Evolutionary conservation across 2,113 vertebrate species (phyloP).

Genomic region (Erythrolamprus reginae): DNA sequence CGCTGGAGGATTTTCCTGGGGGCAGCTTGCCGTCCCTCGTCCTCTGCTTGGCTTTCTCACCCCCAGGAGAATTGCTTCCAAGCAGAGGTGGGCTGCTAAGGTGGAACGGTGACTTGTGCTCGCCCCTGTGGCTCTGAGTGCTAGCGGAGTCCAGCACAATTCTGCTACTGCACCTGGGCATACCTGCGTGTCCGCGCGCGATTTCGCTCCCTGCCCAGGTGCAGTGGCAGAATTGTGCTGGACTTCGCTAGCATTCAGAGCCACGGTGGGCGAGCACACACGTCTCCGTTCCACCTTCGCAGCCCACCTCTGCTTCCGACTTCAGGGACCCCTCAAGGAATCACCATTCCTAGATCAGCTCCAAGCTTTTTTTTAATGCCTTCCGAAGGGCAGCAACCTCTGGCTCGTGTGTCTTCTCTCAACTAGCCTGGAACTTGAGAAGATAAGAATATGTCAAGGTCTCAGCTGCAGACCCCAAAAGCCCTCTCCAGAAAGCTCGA

Average conservation of each 20-base stretch:
- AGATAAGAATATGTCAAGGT: neutral
- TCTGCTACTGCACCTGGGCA: too few relatives aligned
- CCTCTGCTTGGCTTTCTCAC: neutral
- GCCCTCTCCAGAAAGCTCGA: accelerated
- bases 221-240: too few relatives aligned
- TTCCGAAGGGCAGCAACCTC: neutral
- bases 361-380: neutral
- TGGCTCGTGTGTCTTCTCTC: accelerated
- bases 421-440: neutral
- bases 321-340: neutral
- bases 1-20: neutral
- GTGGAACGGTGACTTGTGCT: too few relatives aligned
- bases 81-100: too few relatives aligned
- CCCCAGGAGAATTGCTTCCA: neutral
- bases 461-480: neutral
- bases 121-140: too few relatives aligned
- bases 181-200: too few relatives aligned
- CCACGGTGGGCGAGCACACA: too few relatives aligned
- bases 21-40: neutral
- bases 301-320: too few relatives aligned
- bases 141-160: too few relatives aligned
- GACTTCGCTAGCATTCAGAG: too few relatives aligned
- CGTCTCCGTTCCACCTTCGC: too few relatives aligned
- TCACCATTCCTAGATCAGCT: accelerated
- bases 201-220: too few relatives aligned